phyloP scores from a whole-genome alignment of 1,140 invertebrate genomes.

The Sarcophaga bullata region DNA sequence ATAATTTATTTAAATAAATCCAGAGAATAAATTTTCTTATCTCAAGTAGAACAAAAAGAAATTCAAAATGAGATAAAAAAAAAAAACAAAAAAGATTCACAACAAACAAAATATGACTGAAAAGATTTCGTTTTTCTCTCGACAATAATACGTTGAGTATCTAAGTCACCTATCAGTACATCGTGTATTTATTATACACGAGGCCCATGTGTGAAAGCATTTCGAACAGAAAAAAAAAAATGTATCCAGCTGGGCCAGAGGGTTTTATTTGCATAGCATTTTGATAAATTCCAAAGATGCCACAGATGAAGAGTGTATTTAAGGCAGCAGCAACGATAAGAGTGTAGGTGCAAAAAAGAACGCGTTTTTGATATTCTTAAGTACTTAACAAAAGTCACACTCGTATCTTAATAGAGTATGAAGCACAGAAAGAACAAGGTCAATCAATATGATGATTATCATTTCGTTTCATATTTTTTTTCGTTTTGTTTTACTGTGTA shows the following conservation, averaged over 20 bases:
- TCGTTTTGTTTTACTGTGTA: neutral
- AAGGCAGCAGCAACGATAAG: neutral
- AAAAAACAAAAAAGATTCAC: neutral
- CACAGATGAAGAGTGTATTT: neutral
- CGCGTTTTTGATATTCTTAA: neutral
- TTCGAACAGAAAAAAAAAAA: neutral
- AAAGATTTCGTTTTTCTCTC: neutral
- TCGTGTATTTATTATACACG: neutral
- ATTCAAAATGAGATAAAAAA: constrained; percentile 1
- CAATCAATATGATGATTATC: constrained; percentile 6
- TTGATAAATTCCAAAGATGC: neutral
- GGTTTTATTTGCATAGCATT: neutral
- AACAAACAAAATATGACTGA: neutral
- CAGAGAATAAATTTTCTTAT: neutral
- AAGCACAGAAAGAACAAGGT: neutral
- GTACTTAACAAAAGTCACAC: constrained; percentile 6
- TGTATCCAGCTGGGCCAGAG: neutral
- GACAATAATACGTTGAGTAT: neutral
- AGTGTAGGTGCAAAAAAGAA: neutral
- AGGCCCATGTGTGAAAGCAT: too few species aligned
- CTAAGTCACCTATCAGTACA: neutral
- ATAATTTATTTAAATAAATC: constrained; percentile 12
- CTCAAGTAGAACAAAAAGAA: neutral
- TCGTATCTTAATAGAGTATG: neutral
- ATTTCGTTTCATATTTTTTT: too few species aligned